Conservation (phyloP, 2,888 invertebrate species). For the Portevinia maculata region DNA sequence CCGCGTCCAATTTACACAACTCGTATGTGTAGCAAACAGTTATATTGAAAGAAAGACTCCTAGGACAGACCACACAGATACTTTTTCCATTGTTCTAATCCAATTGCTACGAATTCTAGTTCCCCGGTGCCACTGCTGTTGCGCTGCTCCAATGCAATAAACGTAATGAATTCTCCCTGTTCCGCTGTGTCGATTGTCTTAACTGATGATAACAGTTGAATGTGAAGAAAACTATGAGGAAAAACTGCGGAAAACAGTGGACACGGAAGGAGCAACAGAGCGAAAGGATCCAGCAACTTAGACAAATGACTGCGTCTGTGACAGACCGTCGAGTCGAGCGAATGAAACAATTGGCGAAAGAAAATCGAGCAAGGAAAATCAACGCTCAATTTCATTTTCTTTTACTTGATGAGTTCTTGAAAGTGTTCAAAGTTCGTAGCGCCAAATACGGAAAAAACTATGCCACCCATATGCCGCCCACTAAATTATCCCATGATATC, state of each 20-base stretch:
- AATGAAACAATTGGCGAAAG: constrained; percentile 35
- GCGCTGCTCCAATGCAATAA: constrained; percentile 68
- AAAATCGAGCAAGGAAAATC: constrained; percentile 50
- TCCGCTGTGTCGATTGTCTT: constrained; percentile 72
- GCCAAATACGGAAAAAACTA: constrained; percentile 4
- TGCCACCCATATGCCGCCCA: constrained; percentile 34
- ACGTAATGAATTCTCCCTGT: constrained; percentile 70
- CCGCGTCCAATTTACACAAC: constrained; percentile 44
- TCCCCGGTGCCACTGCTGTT: constrained; percentile 55
- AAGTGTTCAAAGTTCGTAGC: constrained; percentile 59
- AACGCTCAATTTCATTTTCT: constrained; percentile 72
- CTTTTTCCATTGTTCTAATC: constrained; percentile 70
- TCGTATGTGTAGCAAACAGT: constrained; percentile 29
- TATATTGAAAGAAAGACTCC: constrained; percentile 52
- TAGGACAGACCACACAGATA: constrained; percentile 45
- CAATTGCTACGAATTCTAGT: constrained; percentile 52
- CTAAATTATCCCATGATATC: constrained; percentile 65
- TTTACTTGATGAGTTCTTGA: constrained; percentile 67
- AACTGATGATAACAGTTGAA: constrained; percentile 68
- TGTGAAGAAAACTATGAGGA: constrained; percentile 55
- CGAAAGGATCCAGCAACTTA: not conserved
- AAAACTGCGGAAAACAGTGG: constrained; percentile 58
- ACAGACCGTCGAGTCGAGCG: no score
- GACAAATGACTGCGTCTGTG: not conserved
- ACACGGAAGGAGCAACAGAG: constrained; percentile 33